These are phyloP conservation scores for Amphiprion ocellaris DNA, from an alignment of 2,113 vertebrate species.

Conservation along the genomic window DNA sequence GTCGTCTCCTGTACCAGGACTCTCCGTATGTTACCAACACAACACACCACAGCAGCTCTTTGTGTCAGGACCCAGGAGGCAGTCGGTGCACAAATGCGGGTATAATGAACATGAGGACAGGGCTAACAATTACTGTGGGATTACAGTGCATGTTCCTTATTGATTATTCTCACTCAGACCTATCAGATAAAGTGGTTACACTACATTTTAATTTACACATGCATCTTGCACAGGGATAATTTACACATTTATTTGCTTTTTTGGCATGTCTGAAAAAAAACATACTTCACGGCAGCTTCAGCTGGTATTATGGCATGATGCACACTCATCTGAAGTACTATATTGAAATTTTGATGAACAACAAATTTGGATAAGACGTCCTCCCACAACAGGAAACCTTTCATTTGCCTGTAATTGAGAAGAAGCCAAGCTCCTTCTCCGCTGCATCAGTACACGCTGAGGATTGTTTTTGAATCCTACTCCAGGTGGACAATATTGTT, in stretches of 20 bases:
- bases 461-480: conserved; percentile 8
- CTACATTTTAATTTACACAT: conserved; percentile 64
- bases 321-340: conserved; percentile 31
- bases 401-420: conserved; percentile 30
- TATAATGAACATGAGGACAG: conserved; percentile 42
- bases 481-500: conserved; percentile 19
- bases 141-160: conserved; percentile 58
- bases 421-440: conserved; percentile 26
- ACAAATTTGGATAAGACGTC: conserved; percentile 31
- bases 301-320: conserved; percentile 64
- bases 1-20: conserved; percentile 81
- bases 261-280: conserved; percentile 49
- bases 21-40: conserved; percentile 80
- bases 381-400: conserved; percentile 22
- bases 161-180: conserved; percentile 39
- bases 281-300: conserved; percentile 60
- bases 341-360: conserved; percentile 5
- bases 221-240: conserved; percentile 68
- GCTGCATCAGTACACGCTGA: conserved; percentile 30
- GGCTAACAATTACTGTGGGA: conserved; percentile 39
- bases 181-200: conserved; percentile 54
- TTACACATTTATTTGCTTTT: conserved; percentile 52
- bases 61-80: conserved; percentile 58
- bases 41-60: conserved; percentile 49
- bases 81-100: conserved; percentile 42